phyloP scores from a whole-genome alignment of 2,797 vertebrate species.

The Sandelia bainsii region DNA sequence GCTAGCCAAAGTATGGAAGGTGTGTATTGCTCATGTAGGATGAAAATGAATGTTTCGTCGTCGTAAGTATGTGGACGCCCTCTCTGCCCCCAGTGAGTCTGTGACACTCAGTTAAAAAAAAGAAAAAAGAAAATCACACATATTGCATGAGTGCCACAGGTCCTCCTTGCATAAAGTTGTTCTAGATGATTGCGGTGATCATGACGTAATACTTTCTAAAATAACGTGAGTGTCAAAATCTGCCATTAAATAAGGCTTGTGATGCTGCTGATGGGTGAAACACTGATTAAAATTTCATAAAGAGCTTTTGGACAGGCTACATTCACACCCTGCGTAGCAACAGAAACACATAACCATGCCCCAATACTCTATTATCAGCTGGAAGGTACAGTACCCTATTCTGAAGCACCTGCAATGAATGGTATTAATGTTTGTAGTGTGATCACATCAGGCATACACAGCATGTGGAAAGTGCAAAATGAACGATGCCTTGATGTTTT shows the following conservation, averaged over 20 bases:
- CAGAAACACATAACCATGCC: conserved; percentile 27
- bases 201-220: conserved; percentile 72
- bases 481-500: conserved; percentile 56
- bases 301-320: conserved; percentile 46
- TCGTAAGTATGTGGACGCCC: conserved; percentile 61
- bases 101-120: conserved; percentile 87
- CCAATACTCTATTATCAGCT: conserved; percentile 45
- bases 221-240: conserved; percentile 44
- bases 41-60: conserved; percentile 88
- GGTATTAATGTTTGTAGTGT: conserved; percentile 16
- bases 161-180: conserved; percentile 84
- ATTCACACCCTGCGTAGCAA: conserved; percentile 52
- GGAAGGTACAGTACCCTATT: conserved; percentile 60
- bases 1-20: conserved; percentile 86
- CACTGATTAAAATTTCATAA: conserved; percentile 55
- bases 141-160: conserved; percentile 93
- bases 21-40: conserved; percentile 83
- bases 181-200: conserved; percentile 50
- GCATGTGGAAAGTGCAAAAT: conserved; percentile 76
- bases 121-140: conserved; percentile 85
- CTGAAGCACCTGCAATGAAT: conserved; percentile 54
- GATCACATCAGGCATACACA: conserved; percentile 58
- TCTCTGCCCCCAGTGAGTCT: conserved; percentile 89
- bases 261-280: conserved; percentile 61
- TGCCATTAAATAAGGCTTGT: conserved; percentile 78